Percentiles rank a stretch among this genome's conserved stretches.
These are phyloP conservation scores for Dinothrombium tinctorium DNA, from an alignment of 1,140 invertebrate species.

Conservation along the genomic window DNA sequence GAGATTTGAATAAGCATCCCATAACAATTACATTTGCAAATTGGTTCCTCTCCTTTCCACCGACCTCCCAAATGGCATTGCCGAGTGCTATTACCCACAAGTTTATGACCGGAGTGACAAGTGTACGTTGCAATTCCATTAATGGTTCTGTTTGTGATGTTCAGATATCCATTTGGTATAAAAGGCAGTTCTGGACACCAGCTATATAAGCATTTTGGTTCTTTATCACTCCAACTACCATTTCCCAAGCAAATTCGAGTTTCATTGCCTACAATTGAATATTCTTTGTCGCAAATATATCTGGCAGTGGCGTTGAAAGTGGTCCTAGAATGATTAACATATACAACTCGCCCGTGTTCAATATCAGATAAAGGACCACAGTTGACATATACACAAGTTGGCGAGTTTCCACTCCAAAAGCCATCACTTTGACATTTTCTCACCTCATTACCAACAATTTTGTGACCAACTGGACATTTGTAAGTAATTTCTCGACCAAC, in stretches of 20 bases:
- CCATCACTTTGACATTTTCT: slow-evolving; percentile 18
- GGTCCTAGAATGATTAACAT: slow-evolving; percentile 38
- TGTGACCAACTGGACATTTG: slow-evolving; percentile 53
- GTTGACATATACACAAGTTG: slow-evolving; percentile 39
- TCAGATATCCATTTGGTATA: slow-evolving; percentile 52
- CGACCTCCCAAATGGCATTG: slow-evolving; percentile 16
- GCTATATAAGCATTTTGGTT: slow-evolving; percentile 45
- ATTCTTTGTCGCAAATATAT: slow-evolving; percentile 54
- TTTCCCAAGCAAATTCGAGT: slow-evolving; percentile 35
- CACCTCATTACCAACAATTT: slow-evolving; percentile 41
- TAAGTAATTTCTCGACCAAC: slow-evolving; percentile 46
- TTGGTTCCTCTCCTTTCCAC: slow-evolving; percentile 17
- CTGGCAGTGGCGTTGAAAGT: slow-evolving; percentile 46
- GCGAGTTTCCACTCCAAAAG: slow-evolving; percentile 35
- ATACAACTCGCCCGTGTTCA: slow-evolving; percentile 41
- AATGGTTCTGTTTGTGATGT: slow-evolving; percentile 35
- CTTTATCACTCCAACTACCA: slow-evolving; percentile 59
- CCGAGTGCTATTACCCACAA: slow-evolving; percentile 34
- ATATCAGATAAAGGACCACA: slow-evolving; percentile 43
- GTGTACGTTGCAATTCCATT: slow-evolving; percentile 30
- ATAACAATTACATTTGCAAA: slow-evolving; percentile 15
- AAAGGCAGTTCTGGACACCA: slow-evolving; percentile 49
- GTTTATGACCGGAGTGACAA: slow-evolving; percentile 56
- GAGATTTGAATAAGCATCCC: background rate
- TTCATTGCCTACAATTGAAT: slow-evolving; percentile 45